Evolutionary conservation across 2,797 vertebrate species (phyloP).

Genomic region (Schizothorax lantsangensis): DNA sequence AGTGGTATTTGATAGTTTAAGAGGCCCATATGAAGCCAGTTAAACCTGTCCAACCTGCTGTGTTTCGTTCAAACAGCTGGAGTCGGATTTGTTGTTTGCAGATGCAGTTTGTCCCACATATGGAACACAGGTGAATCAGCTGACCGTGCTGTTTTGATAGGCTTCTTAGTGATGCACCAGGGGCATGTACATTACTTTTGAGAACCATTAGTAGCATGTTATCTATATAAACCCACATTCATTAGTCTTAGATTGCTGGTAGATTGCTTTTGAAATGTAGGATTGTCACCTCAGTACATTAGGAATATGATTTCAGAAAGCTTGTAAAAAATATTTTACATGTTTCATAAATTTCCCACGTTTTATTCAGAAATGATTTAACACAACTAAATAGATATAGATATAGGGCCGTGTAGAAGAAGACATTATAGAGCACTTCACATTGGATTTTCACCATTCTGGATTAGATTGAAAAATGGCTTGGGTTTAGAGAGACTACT

Average conservation of each 20-base stretch:
- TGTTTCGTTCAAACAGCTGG: conserved; percentile 70
- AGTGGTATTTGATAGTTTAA: not conserved
- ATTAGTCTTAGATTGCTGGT: conserved; percentile 30
- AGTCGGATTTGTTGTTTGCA: conserved; percentile 70
- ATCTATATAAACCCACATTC: conserved; percentile 15
- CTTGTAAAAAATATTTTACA: not conserved
- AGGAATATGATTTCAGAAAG: conserved; percentile 48
- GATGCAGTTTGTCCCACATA: conserved; percentile 69
- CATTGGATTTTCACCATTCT: not conserved
- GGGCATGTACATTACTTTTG: conserved; percentile 22
- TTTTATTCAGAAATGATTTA: conserved; percentile 3
- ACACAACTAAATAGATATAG: not conserved
- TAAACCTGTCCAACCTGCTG: conserved; percentile 56
- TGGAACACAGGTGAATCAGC: conserved; percentile 68
- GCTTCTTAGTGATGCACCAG: conserved; percentile 34
- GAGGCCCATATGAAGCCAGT: conserved; percentile 29
- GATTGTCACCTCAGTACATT: not conserved
- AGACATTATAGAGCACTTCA: not conserved
- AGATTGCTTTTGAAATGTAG: conserved; percentile 37
- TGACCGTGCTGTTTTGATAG: conserved; percentile 10
- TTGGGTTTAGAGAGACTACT: not conserved
- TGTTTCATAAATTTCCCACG: not conserved
- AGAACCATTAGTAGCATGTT: conserved; percentile 8
- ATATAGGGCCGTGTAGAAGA: not conserved
- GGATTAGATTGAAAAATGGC: not conserved